phyloP scores from a whole-genome alignment of 2,888 invertebrate species.

The Andricus curvator region DNA sequence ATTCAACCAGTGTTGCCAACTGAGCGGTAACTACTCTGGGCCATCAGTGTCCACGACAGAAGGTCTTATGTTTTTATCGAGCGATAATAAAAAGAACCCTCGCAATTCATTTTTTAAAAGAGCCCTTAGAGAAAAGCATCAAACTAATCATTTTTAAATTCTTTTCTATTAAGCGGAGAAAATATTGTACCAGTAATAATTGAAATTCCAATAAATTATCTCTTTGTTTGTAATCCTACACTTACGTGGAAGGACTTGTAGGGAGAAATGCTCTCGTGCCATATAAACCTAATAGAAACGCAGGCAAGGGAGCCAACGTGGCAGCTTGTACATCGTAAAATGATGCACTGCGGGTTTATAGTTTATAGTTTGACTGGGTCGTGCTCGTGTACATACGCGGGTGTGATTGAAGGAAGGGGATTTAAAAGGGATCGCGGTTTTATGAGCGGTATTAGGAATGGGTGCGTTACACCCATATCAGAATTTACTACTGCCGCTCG shows the following conservation, averaged over 20 bases:
- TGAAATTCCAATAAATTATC: constrained; percentile 15
- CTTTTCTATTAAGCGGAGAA: neutral
- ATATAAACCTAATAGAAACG: constrained; percentile 68
- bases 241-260: constrained; percentile 36
- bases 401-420: constrained; percentile 70
- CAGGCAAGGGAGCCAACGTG: constrained; percentile 51
- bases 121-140: constrained; percentile 9
- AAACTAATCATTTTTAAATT: neutral
- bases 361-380: constrained; percentile 69
- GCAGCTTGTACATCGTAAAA: constrained; percentile 69
- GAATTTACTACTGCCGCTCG: constrained; percentile 55
- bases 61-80: constrained; percentile 39
- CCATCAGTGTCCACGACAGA: constrained; percentile 40
- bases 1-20: constrained; percentile 64
- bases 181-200: no score
- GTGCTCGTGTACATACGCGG: constrained; percentile 54
- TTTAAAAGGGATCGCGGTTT: constrained; percentile 75
- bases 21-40: constrained; percentile 33
- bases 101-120: constrained; percentile 29
- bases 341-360: constrained; percentile 68
- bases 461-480: constrained; percentile 60
- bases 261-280: constrained; percentile 54
- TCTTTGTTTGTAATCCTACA: constrained; percentile 5
- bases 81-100: constrained; percentile 37
- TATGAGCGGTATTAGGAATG: constrained; percentile 69